Evolutionary conservation across 2,888 invertebrate genomes (phyloP).

Genomic region (Holacanthella duospinosa): DNA sequence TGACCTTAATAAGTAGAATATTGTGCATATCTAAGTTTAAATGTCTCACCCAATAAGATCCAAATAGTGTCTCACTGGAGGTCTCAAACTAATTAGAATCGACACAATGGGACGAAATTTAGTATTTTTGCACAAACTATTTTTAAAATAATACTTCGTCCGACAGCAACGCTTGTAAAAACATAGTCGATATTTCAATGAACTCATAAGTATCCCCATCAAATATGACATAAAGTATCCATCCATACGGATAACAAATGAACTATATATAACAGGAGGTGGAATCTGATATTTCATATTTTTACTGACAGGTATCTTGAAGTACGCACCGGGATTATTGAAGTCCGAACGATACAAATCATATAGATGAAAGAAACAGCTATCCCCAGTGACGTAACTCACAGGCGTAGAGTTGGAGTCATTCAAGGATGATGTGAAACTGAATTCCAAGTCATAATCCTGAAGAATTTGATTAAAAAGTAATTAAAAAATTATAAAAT

Average conservation of each 20-base stretch:
- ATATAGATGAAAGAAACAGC: no score
- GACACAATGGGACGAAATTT: background rate
- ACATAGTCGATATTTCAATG: background rate
- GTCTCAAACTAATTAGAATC: background rate
- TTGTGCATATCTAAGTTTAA: background rate
- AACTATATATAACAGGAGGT: background rate
- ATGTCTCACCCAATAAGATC: background rate
- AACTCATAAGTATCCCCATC: background rate
- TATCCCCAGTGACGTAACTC: no score
- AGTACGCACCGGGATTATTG: no score
- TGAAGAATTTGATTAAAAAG: no score
- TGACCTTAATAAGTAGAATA: no score
- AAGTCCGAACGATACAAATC: no score
- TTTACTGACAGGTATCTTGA: no score
- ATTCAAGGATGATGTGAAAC: no score
- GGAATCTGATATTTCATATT: no score
- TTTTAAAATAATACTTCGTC: background rate
- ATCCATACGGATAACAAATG: background rate
- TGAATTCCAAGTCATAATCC: no score
- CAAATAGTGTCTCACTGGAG: background rate
- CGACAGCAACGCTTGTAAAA: background rate
- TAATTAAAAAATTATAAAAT: no score
- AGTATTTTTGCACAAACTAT: background rate
- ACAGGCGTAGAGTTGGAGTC: no score
- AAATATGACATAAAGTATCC: background rate